phyloP scores from a whole-genome alignment of 2,797 vertebrate species.

The Hippopotamyrus pictus region DNA sequence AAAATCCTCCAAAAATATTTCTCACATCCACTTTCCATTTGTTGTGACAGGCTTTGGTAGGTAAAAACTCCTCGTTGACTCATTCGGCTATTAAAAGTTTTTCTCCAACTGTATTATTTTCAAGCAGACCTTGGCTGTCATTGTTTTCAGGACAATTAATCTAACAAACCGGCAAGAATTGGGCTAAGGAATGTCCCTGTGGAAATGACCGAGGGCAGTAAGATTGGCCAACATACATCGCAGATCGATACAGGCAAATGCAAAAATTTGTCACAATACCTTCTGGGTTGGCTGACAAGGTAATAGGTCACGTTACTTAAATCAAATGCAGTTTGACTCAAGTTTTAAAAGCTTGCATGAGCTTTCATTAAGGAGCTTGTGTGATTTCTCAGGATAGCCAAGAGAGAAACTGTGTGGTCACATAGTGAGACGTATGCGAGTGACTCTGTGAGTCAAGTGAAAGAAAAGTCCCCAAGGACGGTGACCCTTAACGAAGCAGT shows the following conservation, averaged over 20 bases:
- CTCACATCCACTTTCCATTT: background rate
- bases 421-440: background rate
- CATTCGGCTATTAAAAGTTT: slow-evolving; percentile 13
- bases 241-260: background rate
- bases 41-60: background rate
- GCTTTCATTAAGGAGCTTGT: background rate
- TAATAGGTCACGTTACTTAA: background rate
- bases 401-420: background rate
- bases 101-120: background rate
- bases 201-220: background rate
- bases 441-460: background rate
- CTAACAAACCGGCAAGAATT: background rate
- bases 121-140: background rate
- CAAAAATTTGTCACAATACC: slow-evolving; percentile 10
- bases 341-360: background rate
- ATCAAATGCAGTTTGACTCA: background rate
- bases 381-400: background rate
- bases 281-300: background rate
- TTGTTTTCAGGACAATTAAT: background rate
- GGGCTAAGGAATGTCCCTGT: background rate
- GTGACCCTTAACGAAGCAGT: background rate
- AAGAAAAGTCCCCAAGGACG: background rate
- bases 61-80: background rate
- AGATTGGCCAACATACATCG: background rate
- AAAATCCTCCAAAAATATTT: background rate